phyloP scores from a whole-genome alignment of 2,797 vertebrate species.

The Ptychobarbus kaznakovi region DNA sequence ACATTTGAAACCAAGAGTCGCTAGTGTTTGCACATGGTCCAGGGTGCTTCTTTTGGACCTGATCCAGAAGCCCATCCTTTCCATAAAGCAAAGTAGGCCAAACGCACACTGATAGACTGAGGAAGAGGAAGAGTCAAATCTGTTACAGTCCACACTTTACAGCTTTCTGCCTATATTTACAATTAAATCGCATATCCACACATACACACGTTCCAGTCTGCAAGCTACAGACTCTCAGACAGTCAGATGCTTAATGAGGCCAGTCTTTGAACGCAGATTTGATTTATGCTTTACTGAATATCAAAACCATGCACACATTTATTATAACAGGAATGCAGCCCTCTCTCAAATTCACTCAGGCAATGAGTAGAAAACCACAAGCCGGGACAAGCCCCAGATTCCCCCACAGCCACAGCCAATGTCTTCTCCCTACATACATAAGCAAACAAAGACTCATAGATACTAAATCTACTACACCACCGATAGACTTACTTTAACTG shows the following conservation, averaged over 20 bases:
- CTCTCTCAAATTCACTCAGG: slow-evolving; percentile 58
- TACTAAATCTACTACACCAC: not conserved
- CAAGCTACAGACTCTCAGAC: slow-evolving; percentile 28
- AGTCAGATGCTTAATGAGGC: slow-evolving; percentile 27
- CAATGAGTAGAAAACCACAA: slow-evolving; percentile 49
- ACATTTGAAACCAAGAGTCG: slow-evolving; percentile 19
- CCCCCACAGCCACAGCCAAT: slow-evolving; percentile 52
- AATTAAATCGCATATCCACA: not conserved
- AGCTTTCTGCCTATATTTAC: slow-evolving; percentile 1
- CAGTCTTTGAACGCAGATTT: slow-evolving; percentile 40
- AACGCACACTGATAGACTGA: slow-evolving; percentile 8
- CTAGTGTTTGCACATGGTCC: slow-evolving; percentile 8
- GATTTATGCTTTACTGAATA: slow-evolving; percentile 56
- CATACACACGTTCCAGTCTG: slow-evolving; percentile 14
- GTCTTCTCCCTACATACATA: slow-evolving; percentile 12
- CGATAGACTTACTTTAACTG: not conserved
- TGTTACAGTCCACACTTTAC: slow-evolving; percentile 26
- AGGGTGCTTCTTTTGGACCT: slow-evolving; percentile 2
- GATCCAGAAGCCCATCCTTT: slow-evolving; percentile 21
- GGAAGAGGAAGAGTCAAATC: slow-evolving; percentile 19
- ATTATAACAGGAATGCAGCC: slow-evolving; percentile 55
- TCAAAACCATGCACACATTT: slow-evolving; percentile 33
- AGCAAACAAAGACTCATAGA: slow-evolving; percentile 14
- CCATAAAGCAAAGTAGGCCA: not conserved
- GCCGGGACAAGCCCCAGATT: slow-evolving; percentile 53